A percentile compares a stretch with the other conserved stretches of the same genome.
Evolutionary conservation across 2,888 invertebrate genomes (phyloP).

Genomic region (Phyllotreta striolata): DNA sequence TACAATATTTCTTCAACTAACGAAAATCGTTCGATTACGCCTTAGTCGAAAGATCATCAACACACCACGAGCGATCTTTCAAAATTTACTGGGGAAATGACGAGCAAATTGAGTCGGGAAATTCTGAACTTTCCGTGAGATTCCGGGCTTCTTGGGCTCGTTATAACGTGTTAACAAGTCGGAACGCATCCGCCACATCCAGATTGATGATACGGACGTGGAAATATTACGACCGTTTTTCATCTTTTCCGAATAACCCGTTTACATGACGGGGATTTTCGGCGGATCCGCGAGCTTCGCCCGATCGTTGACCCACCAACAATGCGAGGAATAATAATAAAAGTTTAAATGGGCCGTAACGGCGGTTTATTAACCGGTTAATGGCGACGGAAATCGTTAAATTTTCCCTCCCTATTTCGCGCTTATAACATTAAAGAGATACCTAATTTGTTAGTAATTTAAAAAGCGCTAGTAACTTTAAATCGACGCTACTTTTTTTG

Average conservation of each 20-base stretch:
- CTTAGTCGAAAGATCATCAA: too few species aligned
- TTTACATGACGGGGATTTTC: slow-evolving; percentile 41
- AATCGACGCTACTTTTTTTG: too few species aligned
- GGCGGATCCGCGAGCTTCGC: slow-evolving; percentile 20
- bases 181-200: slow-evolving; percentile 39
- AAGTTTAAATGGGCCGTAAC: slow-evolving; percentile 13
- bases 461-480: too few species aligned
- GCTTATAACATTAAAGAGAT: slow-evolving; percentile 39
- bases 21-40: too few species aligned
- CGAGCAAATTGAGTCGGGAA: too few species aligned
- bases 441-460: slow-evolving; percentile 42
- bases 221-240: slow-evolving; percentile 40
- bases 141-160: too few species aligned
- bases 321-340: slow-evolving; percentile 11
- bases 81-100: too few species aligned
- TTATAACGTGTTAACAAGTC: slow-evolving; percentile 43
- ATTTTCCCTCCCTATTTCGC: too few species aligned
- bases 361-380: slow-evolving; percentile 18
- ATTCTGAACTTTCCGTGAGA: too few species aligned
- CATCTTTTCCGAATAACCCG: slow-evolving; percentile 37
- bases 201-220: slow-evolving; percentile 47
- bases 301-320: slow-evolving; percentile 17
- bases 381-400: neutral
- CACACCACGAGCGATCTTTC: too few species aligned
- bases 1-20: too few species aligned